Percentiles rank a stretch among this genome's conserved stretches.
These are phyloP conservation scores for Tokudaia muenninki DNA, from an alignment of 2,797 vertebrate species.

Conservation along the genomic window DNA sequence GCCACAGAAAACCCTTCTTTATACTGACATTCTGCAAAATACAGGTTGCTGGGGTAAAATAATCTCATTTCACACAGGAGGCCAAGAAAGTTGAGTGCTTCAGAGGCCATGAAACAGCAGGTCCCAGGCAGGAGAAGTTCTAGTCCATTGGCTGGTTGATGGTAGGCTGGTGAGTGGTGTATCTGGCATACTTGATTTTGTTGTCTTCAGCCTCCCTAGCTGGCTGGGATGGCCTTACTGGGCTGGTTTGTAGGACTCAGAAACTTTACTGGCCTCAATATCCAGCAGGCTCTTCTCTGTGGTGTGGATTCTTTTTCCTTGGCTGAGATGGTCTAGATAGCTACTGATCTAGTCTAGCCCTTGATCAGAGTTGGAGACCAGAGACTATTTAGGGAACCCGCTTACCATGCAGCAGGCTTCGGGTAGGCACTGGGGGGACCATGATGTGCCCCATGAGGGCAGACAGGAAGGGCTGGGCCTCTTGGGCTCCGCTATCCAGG, in stretches of 20 bases:
- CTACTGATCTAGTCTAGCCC: slow-evolving; percentile 47
- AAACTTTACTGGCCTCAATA: slow-evolving; percentile 55
- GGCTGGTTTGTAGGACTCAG: slow-evolving; percentile 59
- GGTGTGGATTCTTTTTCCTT: slow-evolving; percentile 27
- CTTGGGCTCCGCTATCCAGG: slow-evolving; percentile 95
- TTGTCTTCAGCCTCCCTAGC: slow-evolving; percentile 55
- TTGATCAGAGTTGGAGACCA: slow-evolving; percentile 61
- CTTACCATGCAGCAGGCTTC: slow-evolving; percentile 94
- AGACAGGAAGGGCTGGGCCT: slow-evolving; percentile 93
- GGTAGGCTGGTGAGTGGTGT: slow-evolving; percentile 73
- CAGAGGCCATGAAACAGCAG: neutral
- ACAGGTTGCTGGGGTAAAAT: slow-evolving; percentile 39
- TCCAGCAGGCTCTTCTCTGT: neutral
- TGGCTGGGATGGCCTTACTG: slow-evolving; percentile 48
- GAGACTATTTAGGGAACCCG: slow-evolving; percentile 75
- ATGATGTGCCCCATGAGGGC: slow-evolving; percentile 92
- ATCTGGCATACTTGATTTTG: slow-evolving; percentile 51
- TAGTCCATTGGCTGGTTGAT: slow-evolving; percentile 42
- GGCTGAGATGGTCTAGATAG: slow-evolving; percentile 51
- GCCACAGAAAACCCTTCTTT: slow-evolving; percentile 28
- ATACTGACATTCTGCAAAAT: slow-evolving; percentile 38
- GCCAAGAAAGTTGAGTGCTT: neutral
- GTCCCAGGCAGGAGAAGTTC: neutral
- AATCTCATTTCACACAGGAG: neutral
- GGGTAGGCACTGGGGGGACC: slow-evolving; percentile 94